Conservation (phyloP, 2,888 invertebrate genomes). For the Drosophila sordidapex region DNA sequence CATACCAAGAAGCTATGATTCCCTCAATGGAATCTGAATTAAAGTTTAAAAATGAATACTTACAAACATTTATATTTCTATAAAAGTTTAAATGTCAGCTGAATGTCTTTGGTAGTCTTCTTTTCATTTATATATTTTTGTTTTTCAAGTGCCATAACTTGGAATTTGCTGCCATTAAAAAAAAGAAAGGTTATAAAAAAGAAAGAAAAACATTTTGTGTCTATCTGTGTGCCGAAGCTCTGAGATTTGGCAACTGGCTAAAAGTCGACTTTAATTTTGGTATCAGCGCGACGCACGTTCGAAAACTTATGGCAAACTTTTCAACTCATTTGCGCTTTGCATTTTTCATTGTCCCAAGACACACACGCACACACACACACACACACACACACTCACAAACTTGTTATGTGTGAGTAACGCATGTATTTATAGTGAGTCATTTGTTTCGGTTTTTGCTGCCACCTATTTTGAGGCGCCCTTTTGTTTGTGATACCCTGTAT, state of each 20-base stretch:
- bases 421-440: constrained; percentile 72
- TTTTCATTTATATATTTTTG: constrained; percentile 10
- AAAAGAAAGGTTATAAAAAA: background rate
- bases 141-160: constrained; percentile 33
- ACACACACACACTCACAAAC: constrained; percentile 10
- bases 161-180: constrained; percentile 2
- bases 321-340: constrained; percentile 78
- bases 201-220: background rate
- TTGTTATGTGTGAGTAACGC: constrained; percentile 13
- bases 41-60: background rate
- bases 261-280: constrained; percentile 67
- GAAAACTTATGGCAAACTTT: constrained; percentile 74
- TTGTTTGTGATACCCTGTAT: constrained; percentile 12
- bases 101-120: background rate
- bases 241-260: constrained; percentile 56
- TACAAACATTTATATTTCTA: background rate
- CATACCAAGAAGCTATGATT: background rate
- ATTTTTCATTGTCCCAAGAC: constrained; percentile 65
- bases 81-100: background rate
- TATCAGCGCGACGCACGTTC: constrained; percentile 46
- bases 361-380: constrained; percentile 31
- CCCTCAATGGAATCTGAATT: background rate
- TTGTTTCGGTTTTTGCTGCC: constrained; percentile 68
- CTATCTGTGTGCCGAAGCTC: constrained; percentile 58
- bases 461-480: constrained; percentile 35